phyloP scores from a whole-genome alignment of 2,797 vertebrate genomes.

The Acrossocheilus wenchowensis region DNA sequence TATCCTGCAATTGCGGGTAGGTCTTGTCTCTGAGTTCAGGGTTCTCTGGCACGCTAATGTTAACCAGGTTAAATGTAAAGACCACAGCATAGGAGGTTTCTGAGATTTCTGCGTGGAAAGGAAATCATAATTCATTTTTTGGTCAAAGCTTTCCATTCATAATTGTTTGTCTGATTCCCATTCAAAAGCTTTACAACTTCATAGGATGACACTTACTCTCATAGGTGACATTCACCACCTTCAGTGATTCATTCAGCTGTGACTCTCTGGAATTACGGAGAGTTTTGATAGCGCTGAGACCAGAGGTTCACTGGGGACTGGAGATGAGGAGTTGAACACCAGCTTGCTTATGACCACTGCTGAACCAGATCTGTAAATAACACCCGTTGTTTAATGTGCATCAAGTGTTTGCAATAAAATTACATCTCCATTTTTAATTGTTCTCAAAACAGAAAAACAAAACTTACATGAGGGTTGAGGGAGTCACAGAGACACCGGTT shows the following conservation, averaged over 20 bases:
- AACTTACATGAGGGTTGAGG: not conserved
- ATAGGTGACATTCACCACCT: no score
- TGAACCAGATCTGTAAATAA: not conserved
- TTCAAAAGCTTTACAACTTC: not conserved
- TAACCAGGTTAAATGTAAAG: conserved; percentile 1
- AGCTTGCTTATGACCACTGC: conserved; percentile 15
- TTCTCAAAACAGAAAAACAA: no score
- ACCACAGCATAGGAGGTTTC: not conserved
- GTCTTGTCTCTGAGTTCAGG: not conserved
- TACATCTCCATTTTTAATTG: not conserved
- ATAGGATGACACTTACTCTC: not conserved
- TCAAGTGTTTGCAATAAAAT: not conserved
- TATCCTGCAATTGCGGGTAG: not conserved
- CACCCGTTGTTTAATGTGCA: not conserved
- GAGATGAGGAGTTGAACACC: conserved; percentile 14
- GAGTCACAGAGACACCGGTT: not conserved
- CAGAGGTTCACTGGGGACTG: conserved; percentile 17
- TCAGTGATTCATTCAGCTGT: no score
- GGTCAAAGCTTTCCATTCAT: not conserved
- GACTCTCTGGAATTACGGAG: not conserved
- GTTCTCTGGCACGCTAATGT: not conserved
- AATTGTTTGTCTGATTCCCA: not conserved
- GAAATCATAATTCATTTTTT: not conserved
- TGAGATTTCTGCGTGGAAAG: not conserved
- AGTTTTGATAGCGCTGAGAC: not conserved